A percentile compares a stretch with the other conserved stretches of the same genome.
phyloP scores from a whole-genome alignment of 53 echinoderm and acorn worm species.

The Echinometra lucunter region DNA sequence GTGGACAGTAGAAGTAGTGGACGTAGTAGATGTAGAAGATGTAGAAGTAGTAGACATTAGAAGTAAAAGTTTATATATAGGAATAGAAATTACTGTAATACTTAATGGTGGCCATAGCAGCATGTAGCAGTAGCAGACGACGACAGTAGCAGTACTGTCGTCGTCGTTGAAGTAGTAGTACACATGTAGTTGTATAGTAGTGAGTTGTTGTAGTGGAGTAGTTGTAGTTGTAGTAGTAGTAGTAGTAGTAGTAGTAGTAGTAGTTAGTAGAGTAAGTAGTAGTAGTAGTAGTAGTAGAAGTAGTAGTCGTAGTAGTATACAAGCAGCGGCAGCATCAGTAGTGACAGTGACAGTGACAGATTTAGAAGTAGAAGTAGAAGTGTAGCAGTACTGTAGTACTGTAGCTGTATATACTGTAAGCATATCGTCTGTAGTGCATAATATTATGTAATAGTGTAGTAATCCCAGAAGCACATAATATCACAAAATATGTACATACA shows the following conservation, averaged over 20 bases:
- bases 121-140: not conserved
- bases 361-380: not conserved
- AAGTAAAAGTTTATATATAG: not conserved
- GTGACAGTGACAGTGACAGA: not conserved
- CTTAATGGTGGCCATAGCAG: no score
- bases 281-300: not conserved
- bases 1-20: slow-evolving; percentile 2
- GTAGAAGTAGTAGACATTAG: no score
- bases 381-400: no score
- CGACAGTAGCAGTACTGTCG: not conserved
- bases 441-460: no score
- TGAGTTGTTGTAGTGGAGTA: no score
- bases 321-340: not conserved
- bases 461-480: no score
- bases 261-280: not conserved
- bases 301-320: not conserved
- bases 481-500: no score
- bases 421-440: no score
- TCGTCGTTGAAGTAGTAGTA: not conserved
- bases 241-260: slow-evolving; percentile 34
- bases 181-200: no score
- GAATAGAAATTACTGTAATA: no score
- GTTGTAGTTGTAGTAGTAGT: slow-evolving; percentile 19
- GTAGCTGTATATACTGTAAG: no score
- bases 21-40: not conserved